Conservation (phyloP, 2,888 invertebrate species). For the Agrotis ipsilon region DNA sequence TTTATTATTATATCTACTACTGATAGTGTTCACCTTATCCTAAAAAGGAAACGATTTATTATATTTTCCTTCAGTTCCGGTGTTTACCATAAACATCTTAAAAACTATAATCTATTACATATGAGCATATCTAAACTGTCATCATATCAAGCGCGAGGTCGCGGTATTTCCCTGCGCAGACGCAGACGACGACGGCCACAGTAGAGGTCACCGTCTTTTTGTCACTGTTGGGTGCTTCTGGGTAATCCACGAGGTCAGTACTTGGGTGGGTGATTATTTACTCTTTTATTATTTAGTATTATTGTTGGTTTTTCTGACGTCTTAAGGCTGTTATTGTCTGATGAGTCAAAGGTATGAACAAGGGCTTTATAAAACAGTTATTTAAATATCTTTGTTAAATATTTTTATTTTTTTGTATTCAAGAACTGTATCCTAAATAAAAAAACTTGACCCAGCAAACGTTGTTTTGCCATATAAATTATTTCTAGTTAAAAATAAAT, state of each 20-base stretch:
- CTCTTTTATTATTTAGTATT: not conserved
- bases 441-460: too few species aligned
- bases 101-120: not conserved
- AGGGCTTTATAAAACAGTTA: not conserved
- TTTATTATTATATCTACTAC: too few species aligned
- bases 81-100: not conserved
- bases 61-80: not conserved
- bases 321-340: constrained; percentile 10
- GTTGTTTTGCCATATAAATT: too few species aligned
- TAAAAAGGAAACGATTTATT: too few species aligned
- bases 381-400: not conserved
- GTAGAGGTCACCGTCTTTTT: constrained; percentile 59
- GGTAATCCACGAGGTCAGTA: constrained; percentile 62
- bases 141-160: constrained; percentile 53
- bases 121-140: constrained; percentile 30
- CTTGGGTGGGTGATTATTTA: constrained; percentile 33
- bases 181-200: constrained; percentile 41
- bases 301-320: constrained; percentile 28
- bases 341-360: constrained; percentile 26
- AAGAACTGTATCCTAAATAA: not conserved
- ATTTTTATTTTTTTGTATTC: not conserved
- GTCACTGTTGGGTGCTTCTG: constrained; percentile 50
- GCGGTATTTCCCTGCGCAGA: constrained; percentile 42
- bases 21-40: too few species aligned
- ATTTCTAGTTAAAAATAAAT: too few species aligned